Percentiles rank a stretch among this genome's conserved stretches.
Conservation (phyloP, 2,113 vertebrate species). For the Pterocles burchelli region DNA sequence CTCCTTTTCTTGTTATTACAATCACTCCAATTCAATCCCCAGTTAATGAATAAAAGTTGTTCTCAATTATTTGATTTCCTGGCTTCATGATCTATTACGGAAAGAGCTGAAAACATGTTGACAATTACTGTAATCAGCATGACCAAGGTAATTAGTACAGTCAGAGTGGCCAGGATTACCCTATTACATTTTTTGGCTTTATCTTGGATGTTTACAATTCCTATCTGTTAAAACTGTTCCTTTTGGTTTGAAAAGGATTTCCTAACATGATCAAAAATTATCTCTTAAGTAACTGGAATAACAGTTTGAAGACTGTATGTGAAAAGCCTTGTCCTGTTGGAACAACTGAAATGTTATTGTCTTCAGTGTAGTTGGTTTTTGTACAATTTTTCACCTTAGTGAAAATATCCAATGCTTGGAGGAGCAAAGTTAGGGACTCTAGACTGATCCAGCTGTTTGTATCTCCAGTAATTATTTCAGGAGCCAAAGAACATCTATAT, state of each 20-base stretch:
- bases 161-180: not conserved
- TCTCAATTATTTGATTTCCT: not conserved
- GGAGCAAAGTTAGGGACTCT: not conserved
- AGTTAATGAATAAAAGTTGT: not conserved
- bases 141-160: not conserved
- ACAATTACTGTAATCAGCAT: not conserved
- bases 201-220: not conserved
- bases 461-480: not conserved
- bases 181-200: not conserved
- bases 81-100: not conserved
- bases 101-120: not conserved
- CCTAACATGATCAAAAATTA: not conserved
- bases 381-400: not conserved
- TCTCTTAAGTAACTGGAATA: not conserved
- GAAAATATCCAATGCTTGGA: not conserved
- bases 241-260: not conserved
- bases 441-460: not conserved
- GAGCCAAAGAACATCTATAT: not conserved
- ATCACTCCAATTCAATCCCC: not conserved
- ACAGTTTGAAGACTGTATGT: not conserved
- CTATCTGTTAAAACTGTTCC: not conserved
- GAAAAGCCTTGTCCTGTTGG: not conserved
- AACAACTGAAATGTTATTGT: not conserved
- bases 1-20: not conserved
- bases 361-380: not conserved